Base-by-base conservation (phyloP, 2,113 vertebrate species). In the Eurystomus gularis region DNA sequence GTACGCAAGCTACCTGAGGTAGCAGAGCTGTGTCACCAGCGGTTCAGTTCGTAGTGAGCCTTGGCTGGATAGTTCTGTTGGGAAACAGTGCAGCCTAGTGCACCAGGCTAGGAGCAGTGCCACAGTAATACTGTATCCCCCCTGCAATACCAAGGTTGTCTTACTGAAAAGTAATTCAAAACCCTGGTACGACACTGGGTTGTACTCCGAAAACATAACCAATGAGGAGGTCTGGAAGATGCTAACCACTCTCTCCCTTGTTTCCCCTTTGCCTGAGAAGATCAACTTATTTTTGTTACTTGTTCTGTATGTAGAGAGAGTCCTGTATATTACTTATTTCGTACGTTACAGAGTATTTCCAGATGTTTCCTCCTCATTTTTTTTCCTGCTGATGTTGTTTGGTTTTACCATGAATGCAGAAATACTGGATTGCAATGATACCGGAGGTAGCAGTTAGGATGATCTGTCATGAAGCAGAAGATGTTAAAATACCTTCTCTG, bases 91-190 rank as follows among this genome's bases (percentile, higher is more conserved):
- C 42, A 42, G 42, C 42, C 42, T 15, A 42, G 55, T 2, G 7
- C 60, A 6, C 7, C 3, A 9, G 29, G 35, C 33, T 21, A 2
- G 35, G 62, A 73, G 37, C 69, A 23, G 68, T 10, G 68, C 17
- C 1, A 0, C 48, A 46, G 26, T 6, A 11, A 17, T 16, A 2
- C 2, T 0, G 57, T 29, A 12, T 20, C 65, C 77, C 46, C 29
- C 37, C 64, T 58, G 51, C 69, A 58, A 13, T 20, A 82, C 65
- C 65, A 9, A 11, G 4, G 4, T 46, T 66, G 18, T 35, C 48
- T 17, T 5, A 6, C 71, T 76, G 37, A 48, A 29, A 31, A 60
- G 10, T 12, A 11, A 20, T 23, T 78, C 24, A 51, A 14, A 42
- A 21, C n/a, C 10, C 25, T 46, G 24, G 7, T 48, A 26, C 25